These are phyloP conservation scores for Drosophila sturtevanti DNA, from an alignment of 1,140 invertebrate species.

Conservation along the genomic window DNA sequence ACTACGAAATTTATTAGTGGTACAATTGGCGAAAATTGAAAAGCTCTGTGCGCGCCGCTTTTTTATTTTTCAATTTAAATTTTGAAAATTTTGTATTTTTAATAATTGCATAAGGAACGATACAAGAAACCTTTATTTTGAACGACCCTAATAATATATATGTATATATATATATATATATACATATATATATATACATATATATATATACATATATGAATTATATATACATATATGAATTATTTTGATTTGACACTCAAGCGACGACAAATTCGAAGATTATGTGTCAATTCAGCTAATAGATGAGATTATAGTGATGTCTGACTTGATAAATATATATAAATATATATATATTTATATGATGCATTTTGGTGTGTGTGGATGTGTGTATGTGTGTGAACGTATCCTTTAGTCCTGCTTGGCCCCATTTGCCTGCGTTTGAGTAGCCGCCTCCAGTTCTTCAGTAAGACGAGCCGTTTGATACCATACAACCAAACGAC, in stretches of 20 bases:
- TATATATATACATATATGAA: too few species aligned
- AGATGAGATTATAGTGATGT: constrained; percentile 19
- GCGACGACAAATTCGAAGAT: constrained; percentile 29
- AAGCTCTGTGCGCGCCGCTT: not conserved
- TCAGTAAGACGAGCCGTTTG: constrained; percentile 84
- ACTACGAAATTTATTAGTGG: not conserved
- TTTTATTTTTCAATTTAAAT: not conserved
- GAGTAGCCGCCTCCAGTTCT: constrained; percentile 82
- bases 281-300: constrained; percentile 31
- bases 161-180: not conserved
- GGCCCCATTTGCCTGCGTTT: constrained; percentile 86
- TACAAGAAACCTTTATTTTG: constrained; percentile 1
- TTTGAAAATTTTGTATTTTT: not conserved
- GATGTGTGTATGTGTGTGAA: constrained; percentile 1
- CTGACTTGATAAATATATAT: constrained; percentile 19
- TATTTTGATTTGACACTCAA: constrained; percentile 22
- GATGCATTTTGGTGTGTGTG: constrained; percentile 10
- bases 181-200: too few species aligned
- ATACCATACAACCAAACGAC: constrained; percentile 91
- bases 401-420: constrained; percentile 85
- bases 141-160: not conserved
- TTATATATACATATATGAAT: not conserved
- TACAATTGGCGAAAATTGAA: not conserved
- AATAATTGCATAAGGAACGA: not conserved
- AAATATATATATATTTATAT: constrained; percentile 45